Evolutionary conservation across 2,113 vertebrate species (phyloP), one percentile per base, ranked within the genome.

Genomic region (Otus sunia): DNA sequence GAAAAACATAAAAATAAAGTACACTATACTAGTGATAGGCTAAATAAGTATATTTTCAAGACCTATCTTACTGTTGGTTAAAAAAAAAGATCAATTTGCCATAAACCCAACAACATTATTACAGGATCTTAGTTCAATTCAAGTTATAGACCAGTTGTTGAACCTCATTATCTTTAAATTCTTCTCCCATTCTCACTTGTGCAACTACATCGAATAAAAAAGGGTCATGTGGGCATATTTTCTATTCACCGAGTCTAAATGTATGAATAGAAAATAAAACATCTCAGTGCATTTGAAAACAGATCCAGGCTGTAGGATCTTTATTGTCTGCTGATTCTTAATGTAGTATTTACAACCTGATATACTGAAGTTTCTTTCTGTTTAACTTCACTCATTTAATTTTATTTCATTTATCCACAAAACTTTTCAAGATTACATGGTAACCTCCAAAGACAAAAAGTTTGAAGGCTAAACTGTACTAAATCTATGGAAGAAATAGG

Each of bases 41-140:
- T 69, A 76, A 80, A 21, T 34, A 78, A 58, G 1, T 55, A 2
- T 47, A 45, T 91, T 86, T 83, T 78, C 22, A 59, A 79, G 29
- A 47, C 5, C 0, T 2, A 69, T 1, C 1, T 66, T 12, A 23
- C 77, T n/a, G 6, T 1, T 68, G 5, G 11, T 43, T 39, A 37
- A 37, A 73, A 79, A 55, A 43, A 25, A 26, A 7, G 2, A 7
- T 56, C 14, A 47, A 6, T 66, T 72, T 71, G 5, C 29, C 15
- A 39, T 74, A 71, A 87, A 77, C 6, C 3, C 3, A 67, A 21
- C 12, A 59, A n/a, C 37, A 14, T 18, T 76, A 56, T 43, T 60
- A 58, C 13, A 83, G 3, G n/a, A 80, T 71, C 19, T 41, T 80
- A 55, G 20, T 74, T 84, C 22, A 72, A 29, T 62, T 67, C 23